phyloP scores from a whole-genome alignment of 1,140 invertebrate genomes.

The Hyles euphorbiae region DNA sequence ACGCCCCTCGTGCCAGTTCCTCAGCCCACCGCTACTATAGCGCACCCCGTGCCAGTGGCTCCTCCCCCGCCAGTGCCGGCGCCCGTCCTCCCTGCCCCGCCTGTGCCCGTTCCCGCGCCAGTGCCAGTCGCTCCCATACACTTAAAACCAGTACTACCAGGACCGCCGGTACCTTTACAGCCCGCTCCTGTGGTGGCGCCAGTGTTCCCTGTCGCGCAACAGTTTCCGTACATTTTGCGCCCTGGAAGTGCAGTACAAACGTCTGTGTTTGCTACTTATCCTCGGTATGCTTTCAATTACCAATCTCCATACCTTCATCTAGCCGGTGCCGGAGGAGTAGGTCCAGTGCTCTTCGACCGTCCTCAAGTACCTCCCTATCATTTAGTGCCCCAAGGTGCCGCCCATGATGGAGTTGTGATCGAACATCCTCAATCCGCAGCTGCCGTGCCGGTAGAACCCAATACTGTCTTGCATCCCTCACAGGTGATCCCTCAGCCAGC shows the following conservation, averaged over 20 bases:
- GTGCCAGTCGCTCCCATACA: slow-evolving; percentile 20
- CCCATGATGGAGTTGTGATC: slow-evolving; percentile 31
- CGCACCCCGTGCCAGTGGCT: slow-evolving; percentile 42
- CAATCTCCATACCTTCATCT: slow-evolving; percentile 43
- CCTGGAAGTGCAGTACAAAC: slow-evolving; percentile 66
- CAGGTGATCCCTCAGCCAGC: slow-evolving; percentile 13
- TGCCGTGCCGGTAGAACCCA: background rate
- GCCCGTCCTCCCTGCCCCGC: slow-evolving; percentile 31
- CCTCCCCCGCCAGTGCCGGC: slow-evolving; percentile 28
- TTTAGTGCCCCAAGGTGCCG: slow-evolving; percentile 34
- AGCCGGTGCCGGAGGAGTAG: slow-evolving; percentile 21
- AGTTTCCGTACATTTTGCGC: slow-evolving; percentile 53
- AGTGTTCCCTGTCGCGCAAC: slow-evolving; percentile 26
- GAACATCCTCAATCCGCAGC: slow-evolving; percentile 5
- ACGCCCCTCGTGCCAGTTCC: slow-evolving; percentile 37
- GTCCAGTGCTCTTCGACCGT: slow-evolving; percentile 36
- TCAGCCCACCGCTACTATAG: slow-evolving; percentile 36
- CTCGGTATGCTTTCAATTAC: slow-evolving; percentile 61
- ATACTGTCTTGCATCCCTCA: slow-evolving; percentile 3
- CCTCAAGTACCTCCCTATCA: slow-evolving; percentile 47
- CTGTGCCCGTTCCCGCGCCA: slow-evolving; percentile 21
- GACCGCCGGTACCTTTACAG: slow-evolving; percentile 31
- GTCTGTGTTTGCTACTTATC: slow-evolving; percentile 65
- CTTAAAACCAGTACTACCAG: slow-evolving; percentile 31
- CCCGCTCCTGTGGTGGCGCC: slow-evolving; percentile 29